Evolutionary conservation across 64 coral and sea anemone species (phyloP).

Genomic region (Montipora capricornis): DNA sequence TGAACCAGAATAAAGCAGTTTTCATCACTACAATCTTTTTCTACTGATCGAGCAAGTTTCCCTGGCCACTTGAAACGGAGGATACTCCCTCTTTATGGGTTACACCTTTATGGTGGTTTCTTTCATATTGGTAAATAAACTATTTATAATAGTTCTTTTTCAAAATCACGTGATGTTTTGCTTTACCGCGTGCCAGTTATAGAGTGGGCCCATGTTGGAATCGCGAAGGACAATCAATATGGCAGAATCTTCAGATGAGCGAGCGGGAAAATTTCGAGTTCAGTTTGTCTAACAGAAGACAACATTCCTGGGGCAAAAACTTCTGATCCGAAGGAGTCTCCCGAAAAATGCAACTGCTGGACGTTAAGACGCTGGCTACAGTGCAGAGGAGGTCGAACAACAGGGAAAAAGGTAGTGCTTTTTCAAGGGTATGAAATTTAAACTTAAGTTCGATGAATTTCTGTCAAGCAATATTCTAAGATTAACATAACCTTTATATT

Average conservation of each 20-base stretch:
- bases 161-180: background rate
- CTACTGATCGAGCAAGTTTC: too few species aligned
- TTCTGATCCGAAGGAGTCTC: background rate
- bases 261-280: background rate
- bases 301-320: background rate
- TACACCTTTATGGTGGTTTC: too few species aligned
- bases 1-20: too few species aligned
- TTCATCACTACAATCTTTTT: too few species aligned
- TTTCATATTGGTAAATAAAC: too few species aligned
- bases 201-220: background rate
- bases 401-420: conserved; percentile 28
- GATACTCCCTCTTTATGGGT: too few species aligned
- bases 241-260: background rate
- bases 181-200: background rate
- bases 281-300: background rate
- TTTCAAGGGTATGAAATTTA: background rate
- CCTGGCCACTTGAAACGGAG: too few species aligned
- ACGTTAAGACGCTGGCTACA: conserved; percentile 33
- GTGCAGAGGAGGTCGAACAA: conserved; percentile 40
- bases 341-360: conserved; percentile 50
- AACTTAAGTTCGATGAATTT: background rate
- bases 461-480: background rate
- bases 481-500: too few species aligned
- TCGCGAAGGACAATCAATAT: background rate
- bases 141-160: background rate